These are phyloP conservation scores for Lerista edwardsae DNA, from an alignment of 2,797 vertebrate genomes.

Conservation along the genomic window DNA sequence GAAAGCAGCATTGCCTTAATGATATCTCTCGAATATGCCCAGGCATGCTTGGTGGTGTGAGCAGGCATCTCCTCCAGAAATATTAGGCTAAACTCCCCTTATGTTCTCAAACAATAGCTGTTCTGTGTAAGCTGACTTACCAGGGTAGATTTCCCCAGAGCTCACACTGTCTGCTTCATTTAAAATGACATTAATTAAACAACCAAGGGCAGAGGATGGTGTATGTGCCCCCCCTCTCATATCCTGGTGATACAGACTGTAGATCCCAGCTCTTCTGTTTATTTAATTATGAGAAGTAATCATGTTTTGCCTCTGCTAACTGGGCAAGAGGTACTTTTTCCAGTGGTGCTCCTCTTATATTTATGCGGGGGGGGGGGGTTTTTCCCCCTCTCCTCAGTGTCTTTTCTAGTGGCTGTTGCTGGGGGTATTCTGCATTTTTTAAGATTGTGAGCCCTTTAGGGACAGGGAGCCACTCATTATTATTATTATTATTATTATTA, in stretches of 20 bases:
- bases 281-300: not conserved
- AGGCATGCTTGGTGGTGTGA: constrained; percentile 52
- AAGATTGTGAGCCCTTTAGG: too few species aligned
- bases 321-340: too few species aligned
- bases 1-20: not conserved
- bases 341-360: too few species aligned
- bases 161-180: constrained; percentile 64
- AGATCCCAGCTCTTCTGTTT: not conserved
- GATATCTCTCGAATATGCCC: constrained; percentile 55
- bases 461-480: too few species aligned
- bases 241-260: not conserved
- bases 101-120: constrained; percentile 55
- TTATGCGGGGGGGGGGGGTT: too few species aligned
- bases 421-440: too few species aligned
- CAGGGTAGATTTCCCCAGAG: constrained; percentile 41
- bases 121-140: constrained; percentile 57
- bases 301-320: not conserved
- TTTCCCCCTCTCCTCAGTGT: too few species aligned
- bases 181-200: constrained; percentile 74
- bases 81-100: constrained; percentile 46
- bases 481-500: too few species aligned
- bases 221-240: constrained; percentile 22
- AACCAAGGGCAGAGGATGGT: constrained; percentile 66
- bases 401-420: too few species aligned
- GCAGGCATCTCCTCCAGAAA: constrained; percentile 53